phyloP scores from a whole-genome alignment of 2,113 vertebrate species.

The Notothenia coriiceps region DNA sequence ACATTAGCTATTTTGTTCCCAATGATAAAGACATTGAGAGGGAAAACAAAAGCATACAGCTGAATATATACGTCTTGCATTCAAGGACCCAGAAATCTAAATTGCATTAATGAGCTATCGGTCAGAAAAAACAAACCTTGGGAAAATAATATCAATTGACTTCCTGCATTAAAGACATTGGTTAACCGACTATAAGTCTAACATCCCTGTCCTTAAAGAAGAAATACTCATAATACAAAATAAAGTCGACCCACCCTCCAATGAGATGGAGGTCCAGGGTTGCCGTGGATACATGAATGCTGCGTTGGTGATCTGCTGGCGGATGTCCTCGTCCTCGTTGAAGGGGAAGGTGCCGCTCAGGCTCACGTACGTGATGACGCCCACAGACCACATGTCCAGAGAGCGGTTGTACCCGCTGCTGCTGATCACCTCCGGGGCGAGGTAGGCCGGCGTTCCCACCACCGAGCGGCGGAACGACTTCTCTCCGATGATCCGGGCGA shows the following conservation, averaged over 20 bases:
- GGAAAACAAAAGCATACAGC: too few species aligned
- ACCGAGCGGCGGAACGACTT: conserved; percentile 84
- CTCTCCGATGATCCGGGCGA: conserved; percentile 86
- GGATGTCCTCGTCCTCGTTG: conserved; percentile 86
- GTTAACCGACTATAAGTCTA: too few species aligned
- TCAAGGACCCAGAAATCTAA: too few species aligned
- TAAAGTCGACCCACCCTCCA: conserved; percentile 64
- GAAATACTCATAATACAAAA: too few species aligned
- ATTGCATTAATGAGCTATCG: too few species aligned
- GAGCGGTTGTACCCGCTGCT: conserved; percentile 84
- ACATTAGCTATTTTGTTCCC: too few species aligned
- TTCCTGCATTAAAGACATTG: too few species aligned
- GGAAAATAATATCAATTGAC: too few species aligned
- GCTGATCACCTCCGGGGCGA: conserved; percentile 85
- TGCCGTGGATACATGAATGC: conserved; percentile 85
- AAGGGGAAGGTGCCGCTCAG: conserved; percentile 86
- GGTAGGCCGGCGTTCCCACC: conserved; percentile 85
- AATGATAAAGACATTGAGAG: too few species aligned
- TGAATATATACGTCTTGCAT: too few species aligned
- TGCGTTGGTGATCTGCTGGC: conserved; percentile 86
- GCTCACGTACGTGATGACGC: conserved; percentile 85
- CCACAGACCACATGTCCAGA: conserved; percentile 86
- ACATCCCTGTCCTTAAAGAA: too few species aligned
- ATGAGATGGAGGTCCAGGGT: conserved; percentile 78
- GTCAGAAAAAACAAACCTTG: too few species aligned